Evolutionary conservation across 2,797 vertebrate genomes (phyloP).

Genomic region (Cirrhinus mrigala): DNA sequence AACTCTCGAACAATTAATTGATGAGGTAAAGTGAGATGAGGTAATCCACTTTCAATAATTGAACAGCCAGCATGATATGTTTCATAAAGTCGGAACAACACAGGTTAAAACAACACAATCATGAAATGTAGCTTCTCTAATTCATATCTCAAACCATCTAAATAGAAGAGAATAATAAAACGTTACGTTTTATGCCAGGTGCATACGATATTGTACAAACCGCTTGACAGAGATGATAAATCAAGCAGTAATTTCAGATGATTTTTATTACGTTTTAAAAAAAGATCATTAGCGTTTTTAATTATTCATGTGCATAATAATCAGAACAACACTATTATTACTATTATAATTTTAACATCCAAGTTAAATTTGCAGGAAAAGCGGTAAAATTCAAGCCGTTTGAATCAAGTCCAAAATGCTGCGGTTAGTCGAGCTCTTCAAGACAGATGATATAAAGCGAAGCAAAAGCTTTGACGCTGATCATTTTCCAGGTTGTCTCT

Average conservation of each 20-base stretch:
- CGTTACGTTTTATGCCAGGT: conserved; percentile 21
- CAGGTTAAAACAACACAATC: conserved; percentile 51
- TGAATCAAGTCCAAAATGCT: background rate
- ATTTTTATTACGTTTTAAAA: conserved; percentile 23
- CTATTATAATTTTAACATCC: background rate
- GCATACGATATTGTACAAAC: conserved; percentile 8
- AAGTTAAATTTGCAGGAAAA: background rate
- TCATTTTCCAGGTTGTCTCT: conserved; percentile 48
- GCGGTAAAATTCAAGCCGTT: background rate
- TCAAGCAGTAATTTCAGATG: conserved; percentile 32
- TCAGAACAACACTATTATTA: background rate
- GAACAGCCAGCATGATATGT: conserved; percentile 65
- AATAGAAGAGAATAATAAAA: conserved; percentile 40
- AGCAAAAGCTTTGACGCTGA: conserved; percentile 44
- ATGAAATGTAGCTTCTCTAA: conserved; percentile 47
- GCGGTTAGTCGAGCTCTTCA: conserved; percentile 43
- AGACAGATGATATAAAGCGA: conserved; percentile 52
- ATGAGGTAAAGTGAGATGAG: conserved; percentile 74
- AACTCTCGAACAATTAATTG: conserved; percentile 64
- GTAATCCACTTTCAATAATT: conserved; percentile 77
- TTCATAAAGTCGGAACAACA: conserved; percentile 46
- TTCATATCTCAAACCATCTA: conserved; percentile 42
- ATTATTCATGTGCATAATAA: conserved; percentile 17
- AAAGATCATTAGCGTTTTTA: conserved; percentile 7
- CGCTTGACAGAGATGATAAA: background rate